Evolutionary conservation across 1,140 invertebrate species (phyloP), one percentile per base, ranked within the genome.

Genomic region (Anastrepha obliqua): DNA sequence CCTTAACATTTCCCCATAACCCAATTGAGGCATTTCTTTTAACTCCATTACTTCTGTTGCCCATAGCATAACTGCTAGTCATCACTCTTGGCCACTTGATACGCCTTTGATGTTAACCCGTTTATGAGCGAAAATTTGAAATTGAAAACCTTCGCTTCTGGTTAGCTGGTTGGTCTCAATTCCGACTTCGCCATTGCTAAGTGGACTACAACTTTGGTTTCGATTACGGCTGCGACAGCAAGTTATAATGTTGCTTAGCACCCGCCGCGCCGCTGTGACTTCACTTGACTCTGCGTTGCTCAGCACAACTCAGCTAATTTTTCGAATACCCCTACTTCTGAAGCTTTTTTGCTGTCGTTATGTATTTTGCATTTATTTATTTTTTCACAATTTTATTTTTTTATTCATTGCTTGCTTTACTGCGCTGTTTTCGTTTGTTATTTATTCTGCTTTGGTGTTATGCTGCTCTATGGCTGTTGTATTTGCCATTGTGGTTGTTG

Each of bases 301-400:
- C 7, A 55, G 3, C 17, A n/a, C 17, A 5, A 11, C 17, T n/a
- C 0, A n/a, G 74, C 74, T 55, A 55, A n/a, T 81, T 81, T 81
- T 47, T 42, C 47, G n/a, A 9, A 29, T 55, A 11, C 74, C 47
- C 3, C 70, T 15, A 55, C 74, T 81, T 81, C 44, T 81, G 47
- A 51, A 81, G 74, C 47, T 81, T 55, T 55, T 51, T 4, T 0
- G n/a, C 44, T 55, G 74, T 58, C 44, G 47, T n/a, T 81, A 81
- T 81, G 74, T 29, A 81, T 81, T 81, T 81, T 81, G 74, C 74
- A 81, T 81, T 74, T 29, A 81, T 81, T 81, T 81, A 58, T 81
- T 81, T 81, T 55, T 55, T 55, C 74, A 81, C 47, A 55, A 81
- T 81, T 58, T 81, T 29, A 20, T 51, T 74, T 74, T 39, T 74